Conservation (phyloP, 2,888 invertebrate species). For the Drosophila mimetica region DNA sequence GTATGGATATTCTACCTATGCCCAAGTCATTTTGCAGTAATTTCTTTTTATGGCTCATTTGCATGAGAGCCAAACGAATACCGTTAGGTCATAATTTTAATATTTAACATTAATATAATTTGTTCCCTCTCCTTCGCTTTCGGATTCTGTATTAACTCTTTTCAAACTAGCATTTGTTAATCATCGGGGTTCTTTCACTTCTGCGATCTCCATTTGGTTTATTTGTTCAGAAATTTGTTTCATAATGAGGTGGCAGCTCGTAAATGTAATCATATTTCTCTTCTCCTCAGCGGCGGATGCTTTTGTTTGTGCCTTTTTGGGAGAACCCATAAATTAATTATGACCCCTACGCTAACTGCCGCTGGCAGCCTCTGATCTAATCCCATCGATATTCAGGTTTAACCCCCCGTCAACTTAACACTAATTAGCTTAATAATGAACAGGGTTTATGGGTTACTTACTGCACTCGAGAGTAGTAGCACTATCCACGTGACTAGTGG, state of each 20-base stretch:
- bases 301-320: constrained; percentile 28
- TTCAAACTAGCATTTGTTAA: constrained; percentile 27
- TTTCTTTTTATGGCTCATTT: constrained; percentile 70
- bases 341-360: constrained; percentile 61
- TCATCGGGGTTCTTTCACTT: constrained; percentile 37
- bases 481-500: constrained; percentile 96
- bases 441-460: constrained; percentile 86
- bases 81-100: constrained; percentile 70
- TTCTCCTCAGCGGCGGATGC: constrained; percentile 19
- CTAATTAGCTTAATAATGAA: constrained; percentile 12
- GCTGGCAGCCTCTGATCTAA: constrained; percentile 42
- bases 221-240: constrained; percentile 51
- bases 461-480: constrained; percentile 92
- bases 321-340: constrained; percentile 70
- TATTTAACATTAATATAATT: constrained; percentile 36
- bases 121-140: constrained; percentile 18
- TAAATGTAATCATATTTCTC: constrained; percentile 66
- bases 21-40: constrained; percentile 41
- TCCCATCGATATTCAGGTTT: constrained; percentile 41
- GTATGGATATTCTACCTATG: constrained; percentile 16
- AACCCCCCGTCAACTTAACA: constrained; percentile 23
- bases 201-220: constrained; percentile 45
- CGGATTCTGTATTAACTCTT: constrained; percentile 30
- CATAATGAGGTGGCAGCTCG: constrained; percentile 69
- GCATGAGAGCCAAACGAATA: constrained; percentile 54